Evolutionary conservation across 2,113 vertebrate genomes (phyloP).

Genomic region (Cyprinodon brontotheroides): DNA sequence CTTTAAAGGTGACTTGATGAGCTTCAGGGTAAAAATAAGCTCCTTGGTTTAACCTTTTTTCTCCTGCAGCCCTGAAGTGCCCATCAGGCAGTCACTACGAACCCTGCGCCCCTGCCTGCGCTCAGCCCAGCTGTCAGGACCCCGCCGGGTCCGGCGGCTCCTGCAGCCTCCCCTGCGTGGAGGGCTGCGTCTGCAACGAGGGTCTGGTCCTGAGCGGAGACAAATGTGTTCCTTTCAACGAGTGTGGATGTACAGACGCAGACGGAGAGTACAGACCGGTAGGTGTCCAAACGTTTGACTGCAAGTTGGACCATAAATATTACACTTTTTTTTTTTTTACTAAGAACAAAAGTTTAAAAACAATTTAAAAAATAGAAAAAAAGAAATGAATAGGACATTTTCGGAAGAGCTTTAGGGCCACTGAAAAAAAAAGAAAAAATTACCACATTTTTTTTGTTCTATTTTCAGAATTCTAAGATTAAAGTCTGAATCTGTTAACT

Average conservation of each 20-base stretch:
- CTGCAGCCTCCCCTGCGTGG: slow-evolving; percentile 80
- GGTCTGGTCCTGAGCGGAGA: slow-evolving; percentile 82
- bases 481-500: too few species aligned
- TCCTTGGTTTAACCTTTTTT: not conserved
- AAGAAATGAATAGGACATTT: too few species aligned
- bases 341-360: too few species aligned
- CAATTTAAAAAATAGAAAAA: too few species aligned
- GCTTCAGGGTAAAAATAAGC: not conserved
- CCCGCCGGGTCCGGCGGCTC: slow-evolving; percentile 23
- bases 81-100: slow-evolving; percentile 77
- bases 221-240: slow-evolving; percentile 79
- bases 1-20: not conserved
- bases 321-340: too few species aligned
- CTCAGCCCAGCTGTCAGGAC: slow-evolving; percentile 78
- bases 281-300: slow-evolving; percentile 12
- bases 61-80: slow-evolving; percentile 79
- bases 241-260: slow-evolving; percentile 84
- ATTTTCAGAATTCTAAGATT: too few species aligned
- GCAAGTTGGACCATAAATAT: too few species aligned
- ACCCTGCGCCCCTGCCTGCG: slow-evolving; percentile 78
- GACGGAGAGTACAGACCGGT: slow-evolving; percentile 82
- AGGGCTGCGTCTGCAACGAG: slow-evolving; percentile 82
- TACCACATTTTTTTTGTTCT: too few species aligned
- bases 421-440: too few species aligned
- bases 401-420: too few species aligned